Percentiles rank a stretch among this genome's conserved stretches.
phyloP scores from a whole-genome alignment of 1,140 invertebrate genomes.

The Oreohelix idahoensis region DNA sequence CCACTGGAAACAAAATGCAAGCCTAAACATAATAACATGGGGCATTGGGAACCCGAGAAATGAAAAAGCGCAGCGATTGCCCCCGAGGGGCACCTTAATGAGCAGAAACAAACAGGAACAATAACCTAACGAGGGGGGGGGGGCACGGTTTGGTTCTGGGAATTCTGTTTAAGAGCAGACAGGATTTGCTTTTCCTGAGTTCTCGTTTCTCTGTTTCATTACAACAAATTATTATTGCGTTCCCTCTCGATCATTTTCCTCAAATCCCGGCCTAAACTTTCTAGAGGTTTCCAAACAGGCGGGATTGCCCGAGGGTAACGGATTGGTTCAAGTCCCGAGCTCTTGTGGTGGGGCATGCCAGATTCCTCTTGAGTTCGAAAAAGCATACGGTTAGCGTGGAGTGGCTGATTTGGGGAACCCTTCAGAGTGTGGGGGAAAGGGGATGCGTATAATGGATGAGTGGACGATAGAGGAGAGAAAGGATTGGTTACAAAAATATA shows the following conservation, averaged over 20 bases:
- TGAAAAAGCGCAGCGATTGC: background rate
- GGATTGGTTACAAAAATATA: no score
- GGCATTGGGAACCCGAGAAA: background rate
- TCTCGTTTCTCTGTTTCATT: background rate
- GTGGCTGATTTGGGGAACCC: background rate
- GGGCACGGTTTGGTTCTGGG: background rate
- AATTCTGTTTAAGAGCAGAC: background rate
- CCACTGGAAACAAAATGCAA: background rate
- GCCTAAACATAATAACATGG: background rate
- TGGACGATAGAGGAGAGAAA: no score
- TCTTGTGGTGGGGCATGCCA: background rate
- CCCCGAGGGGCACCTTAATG: background rate
- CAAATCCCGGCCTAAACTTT: background rate
- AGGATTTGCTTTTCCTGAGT: background rate
- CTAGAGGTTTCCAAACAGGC: conserved; percentile 2
- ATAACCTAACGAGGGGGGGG: background rate
- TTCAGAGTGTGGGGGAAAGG: background rate
- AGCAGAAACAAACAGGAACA: background rate
- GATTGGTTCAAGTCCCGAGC: background rate
- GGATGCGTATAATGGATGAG: no score
- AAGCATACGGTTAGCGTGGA: background rate
- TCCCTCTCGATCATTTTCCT: background rate
- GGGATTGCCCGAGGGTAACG: background rate
- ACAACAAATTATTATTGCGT: background rate
- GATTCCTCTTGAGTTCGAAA: background rate